Evolutionary conservation across 2,888 invertebrate species (phyloP).

Genomic region (Lepidocyrtinus sp.): DNA sequence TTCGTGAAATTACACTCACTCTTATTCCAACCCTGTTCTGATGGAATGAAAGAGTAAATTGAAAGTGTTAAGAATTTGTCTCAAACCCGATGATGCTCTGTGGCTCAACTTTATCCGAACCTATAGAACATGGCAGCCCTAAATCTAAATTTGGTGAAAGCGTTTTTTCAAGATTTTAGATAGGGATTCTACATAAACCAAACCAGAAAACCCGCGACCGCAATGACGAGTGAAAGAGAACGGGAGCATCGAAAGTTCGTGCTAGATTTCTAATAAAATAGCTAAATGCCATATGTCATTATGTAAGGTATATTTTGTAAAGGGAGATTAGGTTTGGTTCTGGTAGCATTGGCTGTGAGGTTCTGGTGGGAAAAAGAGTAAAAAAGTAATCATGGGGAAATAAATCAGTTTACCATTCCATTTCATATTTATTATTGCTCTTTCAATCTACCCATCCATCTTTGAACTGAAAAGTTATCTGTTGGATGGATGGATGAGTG

Average conservation of each 20-base stretch:
- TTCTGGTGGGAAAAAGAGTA: constrained; percentile 28
- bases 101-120: too few relatives aligned
- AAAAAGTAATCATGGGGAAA: constrained; percentile 64
- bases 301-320: too few relatives aligned
- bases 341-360: not conserved
- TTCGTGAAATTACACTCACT: not conserved
- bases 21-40: too few relatives aligned
- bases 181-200: not conserved
- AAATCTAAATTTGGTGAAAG: too few relatives aligned
- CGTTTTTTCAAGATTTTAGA: too few relatives aligned
- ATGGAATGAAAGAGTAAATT: not conserved
- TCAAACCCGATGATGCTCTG: too few relatives aligned
- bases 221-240: too few relatives aligned
- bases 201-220: not conserved
- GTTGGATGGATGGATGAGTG: not conserved
- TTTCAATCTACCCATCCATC: constrained; percentile 29
- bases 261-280: too few relatives aligned
- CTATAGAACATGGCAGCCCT: too few relatives aligned
- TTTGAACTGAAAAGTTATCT: not conserved
- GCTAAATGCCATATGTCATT: too few relatives aligned
- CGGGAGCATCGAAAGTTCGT: too few relatives aligned
- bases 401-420: constrained; percentile 68
- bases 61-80: not conserved
- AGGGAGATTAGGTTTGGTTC: too few relatives aligned
- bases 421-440: constrained; percentile 57